phyloP scores from a whole-genome alignment of 1,140 invertebrate genomes.

The Conus betulinus region DNA sequence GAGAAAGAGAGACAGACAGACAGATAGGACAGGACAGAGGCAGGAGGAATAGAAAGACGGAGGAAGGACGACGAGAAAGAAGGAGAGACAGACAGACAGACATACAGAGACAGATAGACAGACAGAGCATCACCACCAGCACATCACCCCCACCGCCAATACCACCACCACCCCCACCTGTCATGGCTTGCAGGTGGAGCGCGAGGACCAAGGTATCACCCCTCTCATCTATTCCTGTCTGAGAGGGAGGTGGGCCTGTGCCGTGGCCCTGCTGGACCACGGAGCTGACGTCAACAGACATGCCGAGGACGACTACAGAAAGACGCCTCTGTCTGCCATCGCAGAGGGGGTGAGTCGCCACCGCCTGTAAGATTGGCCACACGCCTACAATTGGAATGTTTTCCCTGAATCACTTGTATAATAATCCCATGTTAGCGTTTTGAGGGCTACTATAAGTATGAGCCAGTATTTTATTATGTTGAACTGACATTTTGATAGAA shows the following conservation, averaged over 20 bases:
- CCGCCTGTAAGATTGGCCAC: no score
- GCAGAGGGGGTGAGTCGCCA: not conserved
- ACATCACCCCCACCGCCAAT: not conserved
- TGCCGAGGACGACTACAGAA: not conserved
- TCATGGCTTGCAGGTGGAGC: not conserved
- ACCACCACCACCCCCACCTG: not conserved
- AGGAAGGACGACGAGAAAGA: no score
- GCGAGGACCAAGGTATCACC: not conserved
- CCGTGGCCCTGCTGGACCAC: not conserved
- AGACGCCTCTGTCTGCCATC: not conserved
- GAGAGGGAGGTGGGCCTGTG: not conserved
- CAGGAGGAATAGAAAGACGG: not conserved
- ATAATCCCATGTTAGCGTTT: no score
- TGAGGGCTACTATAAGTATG: no score
- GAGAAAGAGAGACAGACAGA: not conserved
- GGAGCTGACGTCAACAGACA: conserved; percentile 13
- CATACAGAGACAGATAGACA: not conserved
- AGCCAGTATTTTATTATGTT: no score
- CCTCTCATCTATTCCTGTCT: not conserved
- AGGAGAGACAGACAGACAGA: not conserved
- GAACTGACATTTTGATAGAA: no score
- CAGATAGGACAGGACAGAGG: no score
- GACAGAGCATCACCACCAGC: not conserved
- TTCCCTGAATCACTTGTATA: no score
- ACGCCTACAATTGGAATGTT: no score